Base-by-base conservation (phyloP, 2,797 vertebrate genomes). In the Balearica regulorum region DNA sequence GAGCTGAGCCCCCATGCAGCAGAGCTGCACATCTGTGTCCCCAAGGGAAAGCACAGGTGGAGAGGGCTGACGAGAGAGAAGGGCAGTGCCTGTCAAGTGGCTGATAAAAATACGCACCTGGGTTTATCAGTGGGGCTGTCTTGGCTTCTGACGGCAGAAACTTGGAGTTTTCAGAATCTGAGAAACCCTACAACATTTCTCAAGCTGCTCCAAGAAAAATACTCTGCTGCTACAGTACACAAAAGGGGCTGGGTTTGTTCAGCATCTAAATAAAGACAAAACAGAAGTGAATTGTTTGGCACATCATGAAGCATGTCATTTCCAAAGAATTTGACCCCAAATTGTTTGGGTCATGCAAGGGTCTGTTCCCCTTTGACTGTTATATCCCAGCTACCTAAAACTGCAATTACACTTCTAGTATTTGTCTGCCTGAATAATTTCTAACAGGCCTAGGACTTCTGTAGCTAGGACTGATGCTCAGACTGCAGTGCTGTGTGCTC, bases 51-150 rank as follows among this genome's bases (percentile, higher is more conserved):
- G 44, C 44, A 21, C 3, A 3, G 29, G 11, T 8, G 8, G 4
- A 82, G 21, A 60, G 20, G n/a, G 33, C 17, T 82, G 54, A 37
- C 6, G 6, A 1, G 2, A n/a, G 35, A 26, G 24, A 69, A 84
- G 33, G 33, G 31, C 64, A 66, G 68, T 5, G 69, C 29, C 33
- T 1, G 0, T 5, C 4, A 4, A 31, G 58, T 29, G n/a, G 20
- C 62, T 66, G 53, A 70, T n/a, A 60, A 31, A 88, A 85, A 25
- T 39, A 51, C 0, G 0, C 14, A 39, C 24, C 53, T 90, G 16
- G 7, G 29, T 68, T 81, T 79, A 37, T 78, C 37, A 28, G 8
- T 4, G 44, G 24, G 49, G 29, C 15, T 82, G 26, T 48, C 31
- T 46, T 62, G 28, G 51, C 11, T 54, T 55, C 46, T 76, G 54